Evolutionary conservation across 2,797 vertebrate genomes (phyloP).

Genomic region (Psittacula derbiana): DNA sequence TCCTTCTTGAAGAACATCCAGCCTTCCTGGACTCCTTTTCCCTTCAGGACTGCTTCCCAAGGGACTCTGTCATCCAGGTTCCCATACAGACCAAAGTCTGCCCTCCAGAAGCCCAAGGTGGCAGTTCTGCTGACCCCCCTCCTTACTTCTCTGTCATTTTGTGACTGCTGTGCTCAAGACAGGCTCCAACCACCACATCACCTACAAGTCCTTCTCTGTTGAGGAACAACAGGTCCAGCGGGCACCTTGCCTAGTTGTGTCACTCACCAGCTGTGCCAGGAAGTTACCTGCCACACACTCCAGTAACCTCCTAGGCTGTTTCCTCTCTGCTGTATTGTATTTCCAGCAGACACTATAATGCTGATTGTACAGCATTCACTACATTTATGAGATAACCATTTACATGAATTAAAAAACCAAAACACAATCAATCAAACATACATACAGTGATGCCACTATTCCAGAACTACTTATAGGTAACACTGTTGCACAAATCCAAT

Average conservation of each 20-base stretch:
- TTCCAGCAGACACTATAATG: neutral
- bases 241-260: neutral
- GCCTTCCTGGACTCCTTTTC: no score
- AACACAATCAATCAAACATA: neutral
- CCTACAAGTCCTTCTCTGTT: neutral
- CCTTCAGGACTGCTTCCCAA: no score
- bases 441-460: neutral
- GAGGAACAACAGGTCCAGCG: neutral
- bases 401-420: rapidly evolving
- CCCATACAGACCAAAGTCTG: no score
- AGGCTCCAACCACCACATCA: no score
- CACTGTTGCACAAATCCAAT: neutral
- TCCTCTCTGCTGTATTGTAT: neutral
- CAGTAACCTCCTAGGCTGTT: neutral
- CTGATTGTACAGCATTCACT: neutral
- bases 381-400: neutral
- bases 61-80: no score
- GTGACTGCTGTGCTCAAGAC: no score
- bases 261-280: neutral
- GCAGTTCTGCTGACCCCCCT: no score
- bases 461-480: neutral
- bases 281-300: neutral
- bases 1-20: no score
- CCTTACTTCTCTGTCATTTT: no score
- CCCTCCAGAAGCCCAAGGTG: no score